A percentile compares a stretch with the other conserved stretches of the same genome.
Evolutionary conservation across 1,140 invertebrate genomes (phyloP).

Genomic region (Bombus sibiricus): DNA sequence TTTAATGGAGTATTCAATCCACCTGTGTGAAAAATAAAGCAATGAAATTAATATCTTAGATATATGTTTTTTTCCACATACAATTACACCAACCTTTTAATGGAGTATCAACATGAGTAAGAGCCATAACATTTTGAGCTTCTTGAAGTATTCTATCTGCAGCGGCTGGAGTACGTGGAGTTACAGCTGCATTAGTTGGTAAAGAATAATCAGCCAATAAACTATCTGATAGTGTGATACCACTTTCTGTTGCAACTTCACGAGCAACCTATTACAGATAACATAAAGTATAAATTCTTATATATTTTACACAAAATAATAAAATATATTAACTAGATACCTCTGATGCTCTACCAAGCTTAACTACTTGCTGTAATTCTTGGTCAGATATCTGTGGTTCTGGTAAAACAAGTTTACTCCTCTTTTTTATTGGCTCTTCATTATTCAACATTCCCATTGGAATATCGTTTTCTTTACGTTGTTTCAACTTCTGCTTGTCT

Average conservation of each 20-base stretch:
- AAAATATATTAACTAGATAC: slow-evolving; percentile 40
- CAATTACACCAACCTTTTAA: slow-evolving; percentile 86
- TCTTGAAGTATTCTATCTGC: slow-evolving; percentile 92
- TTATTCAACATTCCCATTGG: slow-evolving; percentile 95
- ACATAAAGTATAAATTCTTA: not conserved
- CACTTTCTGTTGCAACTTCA: slow-evolving; percentile 94
- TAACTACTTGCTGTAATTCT: slow-evolving; percentile 96
- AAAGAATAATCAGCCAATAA: slow-evolving; percentile 96
- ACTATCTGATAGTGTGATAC: slow-evolving; percentile 90
- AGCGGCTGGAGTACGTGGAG: slow-evolving; percentile 93
- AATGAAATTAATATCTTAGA: slow-evolving; percentile 52
- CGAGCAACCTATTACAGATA: slow-evolving; percentile 86
- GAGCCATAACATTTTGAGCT: slow-evolving; percentile 98
- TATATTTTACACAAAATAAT: not conserved
- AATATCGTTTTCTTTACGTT: slow-evolving; percentile 98
- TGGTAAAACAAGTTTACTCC: slow-evolving; percentile 98
- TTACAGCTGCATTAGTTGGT: slow-evolving; percentile 89
- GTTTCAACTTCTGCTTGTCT: slow-evolving; percentile 96
- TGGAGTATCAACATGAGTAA: slow-evolving; percentile 98
- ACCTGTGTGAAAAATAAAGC: slow-evolving; percentile 76
- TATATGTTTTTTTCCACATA: not conserved
- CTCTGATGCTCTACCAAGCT: slow-evolving; percentile 97
- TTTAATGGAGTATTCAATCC: slow-evolving; percentile 96
- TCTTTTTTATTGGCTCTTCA: slow-evolving; percentile 95
- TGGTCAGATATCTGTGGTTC: slow-evolving; percentile 98